Evolutionary conservation across 2,888 invertebrate species (phyloP).

Genomic region (Sympetrum striolatum): DNA sequence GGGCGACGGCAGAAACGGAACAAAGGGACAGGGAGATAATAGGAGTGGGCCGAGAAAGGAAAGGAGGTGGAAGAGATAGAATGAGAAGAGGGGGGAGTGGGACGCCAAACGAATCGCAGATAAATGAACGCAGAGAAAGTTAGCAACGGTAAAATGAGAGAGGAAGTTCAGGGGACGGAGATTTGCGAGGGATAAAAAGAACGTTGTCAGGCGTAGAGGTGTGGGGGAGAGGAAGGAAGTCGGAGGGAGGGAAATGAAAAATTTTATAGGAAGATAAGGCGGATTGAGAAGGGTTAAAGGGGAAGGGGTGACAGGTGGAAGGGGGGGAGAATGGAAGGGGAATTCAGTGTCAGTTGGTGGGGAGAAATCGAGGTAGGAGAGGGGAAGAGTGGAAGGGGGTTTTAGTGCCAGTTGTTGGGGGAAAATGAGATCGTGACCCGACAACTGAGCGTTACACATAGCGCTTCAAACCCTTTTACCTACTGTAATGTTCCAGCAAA

Average conservation of each 20-base stretch:
- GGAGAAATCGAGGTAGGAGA: neutral
- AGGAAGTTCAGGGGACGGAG: neutral
- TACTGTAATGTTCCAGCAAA: too few species aligned
- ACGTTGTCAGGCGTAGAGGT: neutral
- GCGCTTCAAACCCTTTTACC: too few species aligned
- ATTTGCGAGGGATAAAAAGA: neutral
- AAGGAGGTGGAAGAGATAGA: too few species aligned
- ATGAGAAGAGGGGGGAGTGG: too few species aligned
- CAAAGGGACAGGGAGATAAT: neutral
- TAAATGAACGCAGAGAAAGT: too few species aligned
- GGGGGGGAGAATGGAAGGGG: neutral
- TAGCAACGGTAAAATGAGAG: neutral
- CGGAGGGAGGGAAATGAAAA: neutral
- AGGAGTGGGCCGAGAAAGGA: too few species aligned
- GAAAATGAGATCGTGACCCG: too few species aligned
- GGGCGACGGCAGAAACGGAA: too few species aligned
- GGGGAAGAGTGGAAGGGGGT: too few species aligned
- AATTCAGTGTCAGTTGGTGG: neutral
- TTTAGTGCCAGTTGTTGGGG: too few species aligned
- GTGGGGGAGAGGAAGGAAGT: neutral
- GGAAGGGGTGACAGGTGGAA: neutral
- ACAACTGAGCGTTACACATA: too few species aligned
- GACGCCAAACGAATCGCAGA: too few species aligned
- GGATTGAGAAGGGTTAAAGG: neutral
- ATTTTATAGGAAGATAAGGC: neutral